Evolutionary conservation across 2,113 vertebrate genomes (phyloP), one percentile per base, ranked within the genome.

Genomic region (Scalopus aquaticus): DNA sequence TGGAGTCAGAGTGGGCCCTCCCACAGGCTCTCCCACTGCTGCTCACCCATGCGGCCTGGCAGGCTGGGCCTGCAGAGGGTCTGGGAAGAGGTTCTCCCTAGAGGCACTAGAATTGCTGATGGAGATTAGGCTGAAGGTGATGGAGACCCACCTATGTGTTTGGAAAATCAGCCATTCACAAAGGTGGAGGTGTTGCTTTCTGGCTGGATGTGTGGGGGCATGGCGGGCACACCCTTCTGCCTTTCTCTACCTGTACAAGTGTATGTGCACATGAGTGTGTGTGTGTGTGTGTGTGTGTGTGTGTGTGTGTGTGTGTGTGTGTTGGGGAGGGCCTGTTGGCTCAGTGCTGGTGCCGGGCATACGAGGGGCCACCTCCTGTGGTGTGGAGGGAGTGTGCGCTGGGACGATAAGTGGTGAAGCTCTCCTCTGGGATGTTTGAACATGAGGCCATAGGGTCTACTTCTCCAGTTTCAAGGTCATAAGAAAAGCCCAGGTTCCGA

Each of bases 101-200:
- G 95, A 96, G 96, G 95, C 96, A 92, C 88, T 78, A 72, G 74
- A 90, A 88, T 65, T 97, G 97, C 93, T 56, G 97, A 93, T 92
- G 96, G 97, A 95, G 96, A 86, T 96, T 17, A 44, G 51, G 85
- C 89, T 93, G 76, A 94, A 60, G 90, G 80, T 98, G 98, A 98
- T 95, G 97, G 98, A 98, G 98, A 1, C 95, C 96, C 97, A 98
- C 98, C 98, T 85, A 77, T 98, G 98, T 96, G 89, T 89, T 90
- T 93, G 95, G 91, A 90, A 44, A 77, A 54, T 88, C 95, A 96
- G 94, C 96, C 90, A 88, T 96, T 97, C 96, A 95, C 87, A 94
- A 97, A 93, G 85, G 64, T 39, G 89, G 93, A 95, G 17, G 56
- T 84, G 96, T 93, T 95, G 91, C 90, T 97, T 95, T 95, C 97